A percentile compares a stretch with the other conserved stretches of the same genome.
Evolutionary conservation across 2,113 vertebrate genomes (phyloP).

Genomic region (Origma solitaria): DNA sequence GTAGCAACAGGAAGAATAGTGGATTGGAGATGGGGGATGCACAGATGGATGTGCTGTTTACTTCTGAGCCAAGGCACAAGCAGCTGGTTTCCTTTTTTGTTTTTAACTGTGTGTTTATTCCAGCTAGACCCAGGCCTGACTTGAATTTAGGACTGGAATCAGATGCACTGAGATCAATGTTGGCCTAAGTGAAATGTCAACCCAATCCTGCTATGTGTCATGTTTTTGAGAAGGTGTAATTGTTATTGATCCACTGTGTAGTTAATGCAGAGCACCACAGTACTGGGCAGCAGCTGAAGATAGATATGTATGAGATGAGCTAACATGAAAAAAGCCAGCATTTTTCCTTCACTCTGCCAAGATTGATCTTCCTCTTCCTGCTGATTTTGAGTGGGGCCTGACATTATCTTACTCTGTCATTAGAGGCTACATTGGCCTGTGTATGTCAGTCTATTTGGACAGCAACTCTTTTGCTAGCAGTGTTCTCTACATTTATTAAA

Average conservation of each 20-base stretch:
- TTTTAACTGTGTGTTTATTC: slow-evolving; percentile 88
- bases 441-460: slow-evolving; percentile 99
- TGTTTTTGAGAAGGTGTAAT: slow-evolving; percentile 99
- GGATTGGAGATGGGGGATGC: slow-evolving; percentile 82
- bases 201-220: slow-evolving; percentile 93
- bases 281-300: slow-evolving; percentile 89
- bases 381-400: slow-evolving; percentile 98
- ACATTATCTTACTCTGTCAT: slow-evolving; percentile 99
- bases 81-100: slow-evolving; percentile 89
- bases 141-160: slow-evolving; percentile 91
- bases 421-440: slow-evolving; percentile 98
- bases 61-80: slow-evolving; percentile 77
- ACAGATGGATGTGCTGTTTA: slow-evolving; percentile 87
- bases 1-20: slow-evolving; percentile 84
- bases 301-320: slow-evolving; percentile 96
- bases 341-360: slow-evolving; percentile 95
- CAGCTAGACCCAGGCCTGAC: slow-evolving; percentile 84
- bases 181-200: slow-evolving; percentile 96
- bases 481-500: slow-evolving; percentile 98
- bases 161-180: slow-evolving; percentile 96
- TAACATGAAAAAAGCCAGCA: slow-evolving; percentile 91
- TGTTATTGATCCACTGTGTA: slow-evolving; percentile 98
- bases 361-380: slow-evolving; percentile 99
- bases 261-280: slow-evolving; percentile 93
- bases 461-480: slow-evolving; percentile 96